phyloP scores from a whole-genome alignment of 2,888 invertebrate genomes.

The Synergus japonicus region DNA sequence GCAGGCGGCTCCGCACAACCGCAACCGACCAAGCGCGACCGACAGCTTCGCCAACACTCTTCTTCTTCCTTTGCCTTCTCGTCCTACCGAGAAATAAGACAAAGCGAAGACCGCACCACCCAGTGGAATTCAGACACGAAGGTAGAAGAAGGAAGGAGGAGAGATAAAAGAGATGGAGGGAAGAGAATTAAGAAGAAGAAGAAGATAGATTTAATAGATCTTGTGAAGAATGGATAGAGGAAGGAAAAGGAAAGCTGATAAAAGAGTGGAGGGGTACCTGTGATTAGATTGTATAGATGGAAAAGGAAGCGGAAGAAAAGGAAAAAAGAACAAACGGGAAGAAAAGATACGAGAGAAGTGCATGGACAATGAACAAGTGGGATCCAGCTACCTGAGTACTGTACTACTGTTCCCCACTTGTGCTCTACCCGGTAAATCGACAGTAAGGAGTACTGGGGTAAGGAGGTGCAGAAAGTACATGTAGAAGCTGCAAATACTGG shows the following conservation, averaged over 20 bases:
- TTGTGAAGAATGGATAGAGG: background rate
- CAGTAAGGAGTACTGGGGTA: too few species aligned
- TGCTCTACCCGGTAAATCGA: too few species aligned
- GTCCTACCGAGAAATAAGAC: constrained; percentile 55
- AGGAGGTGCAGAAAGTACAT: constrained; percentile 44
- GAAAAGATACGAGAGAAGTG: background rate
- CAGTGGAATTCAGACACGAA: constrained; percentile 46
- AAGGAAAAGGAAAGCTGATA: background rate
- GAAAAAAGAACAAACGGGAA: background rate
- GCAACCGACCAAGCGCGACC: constrained; percentile 67
- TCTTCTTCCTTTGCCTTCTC: constrained; percentile 53
- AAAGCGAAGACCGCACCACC: constrained; percentile 50
- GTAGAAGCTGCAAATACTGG: constrained; percentile 15
- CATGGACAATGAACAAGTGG: background rate
- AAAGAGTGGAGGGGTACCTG: background rate
- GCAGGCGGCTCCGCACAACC: constrained; percentile 71
- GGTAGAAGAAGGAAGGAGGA: constrained; percentile 40
- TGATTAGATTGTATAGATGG: background rate
- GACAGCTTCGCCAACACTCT: constrained; percentile 75
- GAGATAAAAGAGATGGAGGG: background rate
- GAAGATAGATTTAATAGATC: background rate
- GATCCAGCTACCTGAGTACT: background rate
- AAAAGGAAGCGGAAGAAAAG: background rate
- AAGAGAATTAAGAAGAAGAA: background rate
- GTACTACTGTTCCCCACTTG: background rate